Evolutionary conservation across 2,888 invertebrate genomes (phyloP).

Genomic region (Gryllus longicercus): DNA sequence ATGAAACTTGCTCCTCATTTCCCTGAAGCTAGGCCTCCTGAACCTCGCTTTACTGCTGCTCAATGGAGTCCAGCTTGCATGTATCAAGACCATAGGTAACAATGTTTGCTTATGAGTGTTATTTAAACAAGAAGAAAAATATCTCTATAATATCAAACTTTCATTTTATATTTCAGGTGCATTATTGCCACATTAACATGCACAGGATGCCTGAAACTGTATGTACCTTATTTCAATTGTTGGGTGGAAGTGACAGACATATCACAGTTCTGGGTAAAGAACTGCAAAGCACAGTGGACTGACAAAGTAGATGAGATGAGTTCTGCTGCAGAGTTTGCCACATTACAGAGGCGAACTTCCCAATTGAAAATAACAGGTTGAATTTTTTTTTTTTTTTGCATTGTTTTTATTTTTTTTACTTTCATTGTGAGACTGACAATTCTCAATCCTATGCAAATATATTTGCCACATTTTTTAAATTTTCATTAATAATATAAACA

Average conservation of each 20-base stretch:
- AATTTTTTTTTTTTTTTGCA: not conserved
- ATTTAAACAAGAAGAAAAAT: no score
- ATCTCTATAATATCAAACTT: no score
- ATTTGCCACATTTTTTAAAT: no score
- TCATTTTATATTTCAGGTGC: not conserved
- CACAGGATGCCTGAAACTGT: not conserved
- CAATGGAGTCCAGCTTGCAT: not conserved
- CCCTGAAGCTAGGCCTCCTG: not conserved
- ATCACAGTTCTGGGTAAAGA: not conserved
- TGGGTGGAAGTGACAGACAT: not conserved
- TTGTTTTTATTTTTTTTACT: not conserved
- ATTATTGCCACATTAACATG: not conserved
- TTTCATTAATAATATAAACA: no score
- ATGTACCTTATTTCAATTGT: not conserved
- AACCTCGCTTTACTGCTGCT: not conserved
- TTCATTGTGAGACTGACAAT: not conserved
- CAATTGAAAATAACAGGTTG: not conserved
- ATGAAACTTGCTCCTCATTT: not conserved
- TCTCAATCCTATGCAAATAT: no score
- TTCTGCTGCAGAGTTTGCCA: not conserved
- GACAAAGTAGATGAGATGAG: not conserved
- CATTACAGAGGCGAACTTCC: not conserved
- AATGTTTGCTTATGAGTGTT: no score
- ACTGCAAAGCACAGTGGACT: not conserved
- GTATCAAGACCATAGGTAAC: not conserved